A percentile compares a stretch with the other conserved stretches of the same genome.
Conservation (phyloP, 1,140 invertebrate genomes). For the honey bee (Apis mellifera) region Amel_HAv3.1 CM009939.2:2255501-2256000, state of each 20-base stretch:
- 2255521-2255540: not conserved
- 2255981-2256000: constrained; percentile 59
- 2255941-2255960: not conserved
- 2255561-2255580: not conserved
- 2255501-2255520: not conserved
- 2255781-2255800: constrained; percentile 61
- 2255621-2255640: constrained; percentile 47
- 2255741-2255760: constrained; percentile 58
- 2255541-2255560: constrained; percentile 25
- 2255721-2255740: constrained; percentile 28
- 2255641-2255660: constrained; percentile 28
- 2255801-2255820: constrained; percentile 57
- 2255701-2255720: constrained; percentile 61
- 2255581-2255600: not conserved
- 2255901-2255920: constrained; percentile 44
- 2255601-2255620: constrained; percentile 36
- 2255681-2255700: constrained; percentile 66
- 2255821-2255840: constrained; percentile 50
- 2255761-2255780: constrained; percentile 30
- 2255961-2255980: constrained; percentile 1
- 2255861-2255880: constrained; percentile 46
- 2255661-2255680: constrained; percentile 47
- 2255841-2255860: constrained; percentile 62
- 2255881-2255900: constrained; percentile 27
- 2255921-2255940: constrained; percentile 47